phyloP scores from a whole-genome alignment of 1,140 invertebrate species.

The Diorhabda elongata region DNA sequence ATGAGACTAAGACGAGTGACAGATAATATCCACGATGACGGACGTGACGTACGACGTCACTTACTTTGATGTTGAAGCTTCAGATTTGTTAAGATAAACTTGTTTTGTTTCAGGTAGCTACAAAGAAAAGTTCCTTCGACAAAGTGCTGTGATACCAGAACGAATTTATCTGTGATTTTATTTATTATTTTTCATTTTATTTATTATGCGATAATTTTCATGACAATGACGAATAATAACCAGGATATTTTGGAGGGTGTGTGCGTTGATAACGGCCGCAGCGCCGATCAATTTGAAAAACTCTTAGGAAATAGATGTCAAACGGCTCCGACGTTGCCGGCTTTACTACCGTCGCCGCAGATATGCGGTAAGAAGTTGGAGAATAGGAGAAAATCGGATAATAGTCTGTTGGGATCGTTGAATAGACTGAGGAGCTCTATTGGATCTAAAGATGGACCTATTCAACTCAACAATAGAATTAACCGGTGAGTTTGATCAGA shows the following conservation, averaged over 20 bases:
- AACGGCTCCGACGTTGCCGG: constrained; percentile 27
- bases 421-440: constrained; percentile 32
- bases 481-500: constrained; percentile 31
- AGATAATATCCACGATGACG: no score
- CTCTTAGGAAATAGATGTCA: constrained; percentile 24
- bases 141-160: constrained; percentile 21
- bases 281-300: constrained; percentile 14
- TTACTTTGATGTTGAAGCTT: no score
- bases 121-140: constrained; percentile 14
- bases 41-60: no score
- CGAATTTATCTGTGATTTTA: constrained; percentile 19
- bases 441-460: constrained; percentile 29
- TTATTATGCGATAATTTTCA: background rate
- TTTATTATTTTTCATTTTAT: constrained; percentile 5
- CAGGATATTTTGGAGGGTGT: constrained; percentile 31
- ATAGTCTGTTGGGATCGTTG: constrained; percentile 36
- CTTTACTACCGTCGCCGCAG: constrained; percentile 24
- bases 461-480: constrained; percentile 40
- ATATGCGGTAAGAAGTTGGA: constrained; percentile 24
- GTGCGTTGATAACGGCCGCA: constrained; percentile 24
- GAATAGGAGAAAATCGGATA: constrained; percentile 30
- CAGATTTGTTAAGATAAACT: no score
- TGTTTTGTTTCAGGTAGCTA: no score
- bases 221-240: constrained; percentile 27
- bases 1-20: no score